These are phyloP conservation scores for Pocota personata DNA, from an alignment of 2,888 invertebrate species.

Conservation along the genomic window DNA sequence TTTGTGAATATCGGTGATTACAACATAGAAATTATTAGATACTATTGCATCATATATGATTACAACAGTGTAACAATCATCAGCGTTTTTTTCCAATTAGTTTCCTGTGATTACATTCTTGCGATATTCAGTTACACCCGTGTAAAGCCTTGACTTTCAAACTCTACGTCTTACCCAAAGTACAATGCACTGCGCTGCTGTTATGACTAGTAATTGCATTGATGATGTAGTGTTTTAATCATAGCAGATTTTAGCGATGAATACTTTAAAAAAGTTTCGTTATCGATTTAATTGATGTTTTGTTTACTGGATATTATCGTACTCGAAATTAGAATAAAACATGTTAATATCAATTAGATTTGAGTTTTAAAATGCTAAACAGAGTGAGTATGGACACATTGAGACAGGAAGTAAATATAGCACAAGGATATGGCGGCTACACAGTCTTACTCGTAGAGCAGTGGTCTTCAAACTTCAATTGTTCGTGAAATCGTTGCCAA, in stretches of 20 bases:
- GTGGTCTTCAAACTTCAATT: too few relatives aligned
- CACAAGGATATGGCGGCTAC: too few relatives aligned
- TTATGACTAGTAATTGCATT: neutral
- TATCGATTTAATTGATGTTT: neutral
- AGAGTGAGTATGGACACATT: too few relatives aligned
- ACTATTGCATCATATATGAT: constrained; percentile 14
- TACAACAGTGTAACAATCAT: constrained; percentile 1
- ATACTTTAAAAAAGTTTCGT: neutral
- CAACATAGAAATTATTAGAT: constrained; percentile 10
- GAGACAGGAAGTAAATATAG: too few relatives aligned
- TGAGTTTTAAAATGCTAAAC: too few relatives aligned
- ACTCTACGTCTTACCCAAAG: neutral
- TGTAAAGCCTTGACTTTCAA: neutral
- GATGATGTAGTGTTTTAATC: neutral
- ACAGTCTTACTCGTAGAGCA: too few relatives aligned
- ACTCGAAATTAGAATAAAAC: too few relatives aligned
- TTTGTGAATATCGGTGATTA: neutral
- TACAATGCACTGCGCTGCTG: neutral
- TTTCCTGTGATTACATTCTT: neutral
- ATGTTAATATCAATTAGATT: too few relatives aligned
- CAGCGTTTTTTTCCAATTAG: neutral
- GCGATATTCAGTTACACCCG: neutral
- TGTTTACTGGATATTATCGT: neutral
- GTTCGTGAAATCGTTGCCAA: too few relatives aligned
- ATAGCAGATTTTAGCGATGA: neutral